These are phyloP conservation scores for Protobothrops mucrosquamatus DNA, from an alignment of 2,113 vertebrate genomes.

Conservation along the genomic window DNA sequence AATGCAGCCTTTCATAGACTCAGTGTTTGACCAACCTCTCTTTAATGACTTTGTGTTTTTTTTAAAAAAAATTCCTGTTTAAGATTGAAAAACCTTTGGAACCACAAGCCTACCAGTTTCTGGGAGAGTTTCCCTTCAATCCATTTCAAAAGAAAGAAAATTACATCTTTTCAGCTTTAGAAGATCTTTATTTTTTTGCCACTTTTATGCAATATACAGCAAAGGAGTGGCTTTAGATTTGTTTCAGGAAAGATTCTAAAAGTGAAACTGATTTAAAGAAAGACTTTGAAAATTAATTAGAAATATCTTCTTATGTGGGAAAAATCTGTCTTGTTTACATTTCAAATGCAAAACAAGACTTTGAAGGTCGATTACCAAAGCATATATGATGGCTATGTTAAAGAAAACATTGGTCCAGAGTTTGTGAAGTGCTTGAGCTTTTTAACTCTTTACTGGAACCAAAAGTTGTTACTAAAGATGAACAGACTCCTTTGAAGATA, in stretches of 20 bases:
- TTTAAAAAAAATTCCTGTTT: background rate
- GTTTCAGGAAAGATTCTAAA: background rate
- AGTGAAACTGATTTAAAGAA: background rate
- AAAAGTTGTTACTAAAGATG: background rate
- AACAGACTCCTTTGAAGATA: background rate
- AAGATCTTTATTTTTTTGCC: background rate
- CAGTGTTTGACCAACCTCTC: background rate
- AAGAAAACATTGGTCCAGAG: background rate
- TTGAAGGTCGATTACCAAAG: background rate
- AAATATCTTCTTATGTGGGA: background rate
- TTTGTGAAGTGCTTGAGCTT: background rate
- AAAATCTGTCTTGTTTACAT: background rate
- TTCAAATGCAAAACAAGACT: background rate
- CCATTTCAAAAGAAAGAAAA: background rate
- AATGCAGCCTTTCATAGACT: background rate
- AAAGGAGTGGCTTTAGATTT: background rate
- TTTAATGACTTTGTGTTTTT: background rate
- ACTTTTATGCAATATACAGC: background rate
- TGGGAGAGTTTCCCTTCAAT: background rate
- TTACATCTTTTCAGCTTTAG: background rate
- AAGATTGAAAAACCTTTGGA: background rate
- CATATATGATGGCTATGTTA: background rate
- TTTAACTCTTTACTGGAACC: background rate
- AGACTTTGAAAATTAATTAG: background rate
- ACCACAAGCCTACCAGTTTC: background rate